Evolutionary conservation across 2,113 vertebrate genomes (phyloP), one percentile per base, ranked within the genome.

Genomic region (Lichenostomus cassidix): DNA sequence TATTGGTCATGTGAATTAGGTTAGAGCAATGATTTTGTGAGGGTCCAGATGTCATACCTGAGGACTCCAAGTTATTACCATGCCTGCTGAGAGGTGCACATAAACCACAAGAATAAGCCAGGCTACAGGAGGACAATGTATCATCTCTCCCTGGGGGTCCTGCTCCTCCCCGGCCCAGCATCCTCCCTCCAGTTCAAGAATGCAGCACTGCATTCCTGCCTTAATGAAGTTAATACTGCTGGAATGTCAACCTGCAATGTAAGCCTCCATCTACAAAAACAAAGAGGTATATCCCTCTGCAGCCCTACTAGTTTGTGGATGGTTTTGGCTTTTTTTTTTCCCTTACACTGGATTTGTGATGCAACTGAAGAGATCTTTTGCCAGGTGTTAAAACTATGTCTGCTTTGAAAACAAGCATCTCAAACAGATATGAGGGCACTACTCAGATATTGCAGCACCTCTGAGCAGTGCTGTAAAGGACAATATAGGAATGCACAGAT

Each of bases 191-290:
- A 12, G 7, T 89, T 37, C 65, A 98, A 97, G 98, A 98, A 99
- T 98, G 97, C 96, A 92, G 93, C 42, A 19, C 84, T 94, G 94
- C 98, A 98, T 99, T 98, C 98, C 98, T 97, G 95, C 95, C 98
- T 98, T 99, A 99, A 99, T 98, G 97, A 99, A 98, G 97, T 98
- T 98, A 98, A 98, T 98, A 98, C 98, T 97, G 94, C 97, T 96
- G 98, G 98, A 98, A 98, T 98, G 97, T 95, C 91, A 97, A 96
- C 95, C 95, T 94, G 93, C 95, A 97, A 94, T 78, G 93, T 98
- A 97, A 97, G 95, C 97, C 96, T 95, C 96, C 95, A 97, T 96
- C 97, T 96, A 94, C 95, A 97, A 97, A 98, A 97, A 98, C 98
- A 98, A 98, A 98, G 97, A 94, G 53, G 64, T 86, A 92, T 68